Evolutionary conservation across 1,140 invertebrate species (phyloP), one percentile per base, ranked within the genome.

Genomic region (Leptinotarsa texana): DNA sequence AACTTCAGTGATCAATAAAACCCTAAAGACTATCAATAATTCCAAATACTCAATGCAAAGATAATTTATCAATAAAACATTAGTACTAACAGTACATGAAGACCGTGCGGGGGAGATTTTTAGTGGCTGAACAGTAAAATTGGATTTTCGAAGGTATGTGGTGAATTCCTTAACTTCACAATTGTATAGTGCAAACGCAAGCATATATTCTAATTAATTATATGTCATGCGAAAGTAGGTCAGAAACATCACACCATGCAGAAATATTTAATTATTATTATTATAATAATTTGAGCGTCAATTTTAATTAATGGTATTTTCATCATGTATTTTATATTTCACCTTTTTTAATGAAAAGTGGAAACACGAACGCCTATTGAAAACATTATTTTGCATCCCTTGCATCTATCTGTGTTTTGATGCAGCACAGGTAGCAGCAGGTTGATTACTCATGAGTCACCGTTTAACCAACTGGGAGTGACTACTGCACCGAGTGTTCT

Each of bases 171-270:
- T 8, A 49, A n/a, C 63, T 27, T 63, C 24, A 17, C n/a, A 57
- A 4, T 57, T 18, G n/a, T 57, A 57, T 57, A 57, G 51, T 57
- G 66, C 66, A 68, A 18, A 68, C 33, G 24, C n/a, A 68, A 68
- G 24, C 66, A 47, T 33, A 15, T 17, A 42, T 68, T 42, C 42
- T 18, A 42, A 4, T 18, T 68, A 68, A 49, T 68, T 68, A 65
- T 8, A 22, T 65, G 17, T 49, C 42, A 42, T 42, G 33, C 42
- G 66, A 68, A 68, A 68, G 66, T 68, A 42, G 66, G 66, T 68
- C 66, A 68, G 24, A 68, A 68, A 68, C n/a, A 24, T 68, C 66
- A 68, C 66, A 68, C 66, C 66, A 68, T 42, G 24, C 66, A 47
- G 24, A 68, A 68, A 68, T 42, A 18, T 42, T 42, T 68, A 68